phyloP scores from a whole-genome alignment of 2,888 invertebrate genomes.

The Tethea ocularis region DNA sequence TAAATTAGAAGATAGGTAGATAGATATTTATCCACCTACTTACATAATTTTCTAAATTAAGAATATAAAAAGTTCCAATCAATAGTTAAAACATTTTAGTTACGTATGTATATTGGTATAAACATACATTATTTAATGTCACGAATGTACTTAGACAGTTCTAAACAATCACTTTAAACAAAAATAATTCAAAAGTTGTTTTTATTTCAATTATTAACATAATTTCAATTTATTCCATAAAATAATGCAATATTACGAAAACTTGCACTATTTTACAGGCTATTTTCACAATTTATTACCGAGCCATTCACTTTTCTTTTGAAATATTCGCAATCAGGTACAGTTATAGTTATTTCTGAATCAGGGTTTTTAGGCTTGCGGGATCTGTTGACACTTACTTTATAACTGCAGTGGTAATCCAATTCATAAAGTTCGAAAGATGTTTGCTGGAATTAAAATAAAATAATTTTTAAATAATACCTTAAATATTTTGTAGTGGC shows the following conservation, averaged over 20 bases:
- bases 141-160: too few species aligned
- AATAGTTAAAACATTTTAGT: too few species aligned
- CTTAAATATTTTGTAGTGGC: slow-evolving; percentile 12
- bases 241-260: background rate
- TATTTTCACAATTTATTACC: slow-evolving; percentile 52
- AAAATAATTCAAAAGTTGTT: too few species aligned
- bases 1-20: background rate
- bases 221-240: too few species aligned
- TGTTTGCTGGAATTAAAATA: slow-evolving; percentile 69
- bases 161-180: too few species aligned
- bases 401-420: slow-evolving; percentile 82
- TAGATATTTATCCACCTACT: too few species aligned
- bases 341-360: slow-evolving; percentile 76
- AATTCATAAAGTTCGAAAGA: slow-evolving; percentile 83
- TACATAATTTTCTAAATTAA: too few species aligned
- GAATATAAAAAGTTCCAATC: too few species aligned
- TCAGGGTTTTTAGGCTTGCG: slow-evolving; percentile 61
- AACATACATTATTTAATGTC: too few species aligned
- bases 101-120: too few species aligned
- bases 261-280: slow-evolving; percentile 16
- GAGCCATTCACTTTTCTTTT: slow-evolving; percentile 64
- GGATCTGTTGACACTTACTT: slow-evolving; percentile 78
- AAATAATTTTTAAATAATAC: background rate
- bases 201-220: too few species aligned
- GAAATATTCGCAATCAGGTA: slow-evolving; percentile 81